Evolutionary conservation across 1,140 invertebrate genomes (phyloP).

Genomic region (Magallana ariakensis): DNA sequence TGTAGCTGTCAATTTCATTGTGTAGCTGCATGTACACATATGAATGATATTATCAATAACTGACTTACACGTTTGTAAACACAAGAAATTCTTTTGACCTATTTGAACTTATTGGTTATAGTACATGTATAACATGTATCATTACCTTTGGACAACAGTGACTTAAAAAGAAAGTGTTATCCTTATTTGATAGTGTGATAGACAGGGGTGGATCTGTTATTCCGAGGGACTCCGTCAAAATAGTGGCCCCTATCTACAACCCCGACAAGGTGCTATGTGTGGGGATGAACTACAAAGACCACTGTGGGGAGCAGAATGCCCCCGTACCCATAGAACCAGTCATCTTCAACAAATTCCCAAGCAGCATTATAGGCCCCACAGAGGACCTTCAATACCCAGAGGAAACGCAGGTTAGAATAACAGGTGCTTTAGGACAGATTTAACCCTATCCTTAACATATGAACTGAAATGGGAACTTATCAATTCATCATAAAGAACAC

Average conservation of each 20-base stretch:
- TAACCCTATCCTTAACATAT: too few species aligned
- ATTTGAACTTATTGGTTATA: too few species aligned
- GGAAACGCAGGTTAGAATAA: conserved; percentile 81
- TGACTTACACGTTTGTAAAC: too few species aligned
- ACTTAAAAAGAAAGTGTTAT: neutral
- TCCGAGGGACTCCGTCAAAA: conserved; percentile 63
- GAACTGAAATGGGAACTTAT: too few species aligned
- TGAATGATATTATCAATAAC: too few species aligned
- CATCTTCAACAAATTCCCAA: conserved; percentile 90
- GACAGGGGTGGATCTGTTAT: conserved; percentile 64
- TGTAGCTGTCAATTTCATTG: too few species aligned
- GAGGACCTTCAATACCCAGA: conserved; percentile 87
- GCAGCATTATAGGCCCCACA: conserved; percentile 87
- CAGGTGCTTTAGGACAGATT: neutral
- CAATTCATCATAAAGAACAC: too few species aligned
- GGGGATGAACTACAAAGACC: conserved; percentile 89
- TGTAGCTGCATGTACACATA: too few species aligned
- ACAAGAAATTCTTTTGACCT: too few species aligned
- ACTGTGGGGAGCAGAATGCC: conserved; percentile 88
- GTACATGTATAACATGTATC: too few species aligned
- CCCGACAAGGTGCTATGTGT: conserved; percentile 90
- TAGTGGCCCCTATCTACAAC: conserved; percentile 83
- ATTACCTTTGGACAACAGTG: too few species aligned
- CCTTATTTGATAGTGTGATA: conserved; percentile 63
- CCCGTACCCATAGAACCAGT: conserved; percentile 87